Evolutionary conservation across 2,797 vertebrate genomes (phyloP), one percentile per base, ranked within the genome.

Genomic region (Holocentrus rufus): DNA sequence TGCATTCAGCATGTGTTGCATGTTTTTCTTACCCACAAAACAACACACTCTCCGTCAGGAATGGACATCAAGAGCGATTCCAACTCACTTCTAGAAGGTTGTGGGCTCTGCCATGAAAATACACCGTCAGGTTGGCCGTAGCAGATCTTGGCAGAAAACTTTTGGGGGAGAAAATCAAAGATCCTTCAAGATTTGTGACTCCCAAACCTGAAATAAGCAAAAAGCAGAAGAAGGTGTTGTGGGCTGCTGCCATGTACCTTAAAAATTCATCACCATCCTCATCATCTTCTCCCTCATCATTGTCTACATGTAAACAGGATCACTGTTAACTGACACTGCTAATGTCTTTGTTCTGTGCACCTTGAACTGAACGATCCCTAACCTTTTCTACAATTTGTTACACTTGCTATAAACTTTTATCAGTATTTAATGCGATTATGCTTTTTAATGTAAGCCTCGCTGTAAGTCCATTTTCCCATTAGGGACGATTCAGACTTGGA

Each of bases 31-130:
- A 7, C n/a, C n/a, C 25, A 30, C 0, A 31, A 56, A 5, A 46
- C 4, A 18, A 25, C 17, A n/a, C 5, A 17, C 10, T 23, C 47
- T 23, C 18, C 25, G 5, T 47, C 18, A 17, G 15, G 2, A 46
- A 14, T 18, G 27, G 44, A 54, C 49, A 55, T 18, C 2, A 0
- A 62, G 36, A 25, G 7, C 2, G 52, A 0, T 0, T 63, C 17
- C 61, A 77, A 89, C 92, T 92, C 87, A 94, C 96, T 91, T 98
- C 95, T 60, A 97, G 79, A 11, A 97, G 80, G 90, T 95, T 97
- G 80, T 95, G 77, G 58, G 95, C 94, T 85, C 80, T 90, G 3
- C 95, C 96, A 36, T 95, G 85, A 46, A 93, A 70, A 42, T 96
- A 93, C 18, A 94, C 31, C 0, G 95, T 97, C 79, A 96, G 69